Evolutionary conservation across 2,888 invertebrate genomes (phyloP).

Genomic region (Catocala nupta): DNA sequence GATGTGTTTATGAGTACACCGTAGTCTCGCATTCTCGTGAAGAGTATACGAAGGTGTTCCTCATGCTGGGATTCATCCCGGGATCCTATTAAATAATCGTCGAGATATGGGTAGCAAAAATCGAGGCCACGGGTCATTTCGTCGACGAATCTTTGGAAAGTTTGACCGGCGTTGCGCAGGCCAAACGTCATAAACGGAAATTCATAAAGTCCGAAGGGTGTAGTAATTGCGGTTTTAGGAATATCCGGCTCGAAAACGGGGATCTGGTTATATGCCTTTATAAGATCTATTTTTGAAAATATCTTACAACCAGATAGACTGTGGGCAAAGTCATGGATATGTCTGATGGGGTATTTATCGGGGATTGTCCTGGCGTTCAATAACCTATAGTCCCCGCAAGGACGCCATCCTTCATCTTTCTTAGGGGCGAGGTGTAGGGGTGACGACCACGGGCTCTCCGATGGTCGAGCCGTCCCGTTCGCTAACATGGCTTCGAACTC

Average conservation of each 20-base stretch:
- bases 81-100: slow-evolving; percentile 6
- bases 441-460: slow-evolving; percentile 8
- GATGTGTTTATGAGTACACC: slow-evolving; percentile 6
- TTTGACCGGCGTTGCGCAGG: slow-evolving; percentile 1
- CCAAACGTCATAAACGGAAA: slow-evolving; percentile 10
- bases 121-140: slow-evolving; percentile 10
- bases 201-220: slow-evolving; percentile 6
- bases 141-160: slow-evolving; percentile 12
- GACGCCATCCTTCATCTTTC: slow-evolving; percentile 8
- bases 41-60: slow-evolving; percentile 2
- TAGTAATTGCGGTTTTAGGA: slow-evolving; percentile 5
- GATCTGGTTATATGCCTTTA: slow-evolving; percentile 8
- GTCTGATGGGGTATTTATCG: slow-evolving; percentile 4
- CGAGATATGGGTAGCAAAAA: slow-evolving; percentile 5
- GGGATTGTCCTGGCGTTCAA: slow-evolving; percentile 5
- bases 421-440: slow-evolving; percentile 4
- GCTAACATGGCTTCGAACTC: slow-evolving; percentile 4
- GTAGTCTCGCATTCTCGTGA: slow-evolving; percentile 3
- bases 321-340: slow-evolving; percentile 3
- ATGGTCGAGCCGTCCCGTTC: neutral
- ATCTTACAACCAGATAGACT: slow-evolving; percentile 2
- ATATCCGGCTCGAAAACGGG: neutral
- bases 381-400: slow-evolving; percentile 5
- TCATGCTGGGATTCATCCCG: neutral
- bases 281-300: slow-evolving; percentile 4